A percentile compares a stretch with the other conserved stretches of the same genome.
These are phyloP conservation scores for Cynopterus sphinx DNA, from an alignment of 2,797 vertebrate genomes.

Conservation along the genomic window DNA sequence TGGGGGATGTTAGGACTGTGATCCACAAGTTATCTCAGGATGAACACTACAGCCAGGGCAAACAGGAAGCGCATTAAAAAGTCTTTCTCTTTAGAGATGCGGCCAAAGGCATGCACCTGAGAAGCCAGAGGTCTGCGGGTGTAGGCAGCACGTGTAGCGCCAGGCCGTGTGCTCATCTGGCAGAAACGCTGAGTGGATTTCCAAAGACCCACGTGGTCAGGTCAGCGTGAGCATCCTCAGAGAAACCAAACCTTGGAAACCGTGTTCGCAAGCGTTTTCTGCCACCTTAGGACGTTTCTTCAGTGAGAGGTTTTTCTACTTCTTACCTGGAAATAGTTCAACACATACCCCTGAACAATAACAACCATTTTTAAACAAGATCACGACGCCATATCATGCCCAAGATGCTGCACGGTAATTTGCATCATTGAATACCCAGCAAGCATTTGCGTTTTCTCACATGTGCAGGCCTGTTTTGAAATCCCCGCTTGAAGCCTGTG, in stretches of 20 bases:
- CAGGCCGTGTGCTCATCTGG: rapidly evolving
- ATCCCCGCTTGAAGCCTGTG: rapidly evolving
- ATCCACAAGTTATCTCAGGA: no score
- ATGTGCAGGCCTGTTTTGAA: background rate
- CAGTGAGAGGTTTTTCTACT: background rate
- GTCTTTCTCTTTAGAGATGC: no score
- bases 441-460: background rate
- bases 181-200: rapidly evolving
- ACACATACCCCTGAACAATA: background rate
- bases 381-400: rapidly evolving
- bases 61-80: no score
- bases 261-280: background rate
- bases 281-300: background rate
- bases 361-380: background rate
- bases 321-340: background rate
- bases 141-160: rapidly evolving
- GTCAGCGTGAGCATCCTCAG: background rate
- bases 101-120: no score
- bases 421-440: background rate
- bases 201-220: rapidly evolving
- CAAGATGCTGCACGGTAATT: background rate
- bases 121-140: no score
- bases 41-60: no score
- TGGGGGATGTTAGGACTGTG: no score
- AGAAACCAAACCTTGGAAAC: background rate